Conservation (phyloP, 2,888 invertebrate genomes). For the Dicyrtomina minuta region DNA sequence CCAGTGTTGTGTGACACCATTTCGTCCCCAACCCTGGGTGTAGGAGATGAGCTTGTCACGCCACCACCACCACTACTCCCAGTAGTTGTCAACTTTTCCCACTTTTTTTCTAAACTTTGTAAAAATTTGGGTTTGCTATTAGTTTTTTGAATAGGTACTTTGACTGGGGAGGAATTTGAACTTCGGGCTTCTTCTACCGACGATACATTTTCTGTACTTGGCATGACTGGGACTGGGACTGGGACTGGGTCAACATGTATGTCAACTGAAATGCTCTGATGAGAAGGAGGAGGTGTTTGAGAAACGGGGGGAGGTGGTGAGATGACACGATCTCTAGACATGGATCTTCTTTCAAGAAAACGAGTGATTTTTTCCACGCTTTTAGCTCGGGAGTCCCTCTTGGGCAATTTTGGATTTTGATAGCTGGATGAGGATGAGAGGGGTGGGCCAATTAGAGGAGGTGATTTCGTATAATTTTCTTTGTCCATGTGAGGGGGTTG, state of each 20-base stretch:
- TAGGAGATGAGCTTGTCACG: not conserved
- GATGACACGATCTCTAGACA: conserved; percentile 31
- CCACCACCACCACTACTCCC: not conserved
- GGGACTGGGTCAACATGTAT: no score
- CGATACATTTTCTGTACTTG: not conserved
- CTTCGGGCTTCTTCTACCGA: conserved; percentile 61
- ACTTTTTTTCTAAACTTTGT: conserved; percentile 71
- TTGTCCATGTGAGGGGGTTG: not conserved
- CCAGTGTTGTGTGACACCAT: not conserved
- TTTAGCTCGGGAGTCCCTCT: conserved; percentile 42
- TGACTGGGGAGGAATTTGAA: conserved; percentile 71
- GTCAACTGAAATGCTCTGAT: no score
- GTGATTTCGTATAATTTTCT: not conserved
- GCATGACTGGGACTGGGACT: no score
- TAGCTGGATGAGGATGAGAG: no score
- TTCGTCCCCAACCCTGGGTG: not conserved
- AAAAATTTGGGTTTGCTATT: conserved; percentile 63
- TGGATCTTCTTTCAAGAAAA: conserved; percentile 47
- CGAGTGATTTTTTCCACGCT: conserved; percentile 50
- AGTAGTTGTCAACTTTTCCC: conserved; percentile 63
- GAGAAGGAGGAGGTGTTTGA: not conserved
- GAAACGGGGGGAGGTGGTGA: conserved; percentile 16
- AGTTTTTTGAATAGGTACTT: conserved; percentile 30
- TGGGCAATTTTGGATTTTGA: conserved; percentile 4
- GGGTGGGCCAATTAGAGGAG: not conserved